These are phyloP conservation scores for Mugil cephalus DNA, from an alignment of 2,113 vertebrate species.

Conservation along the genomic window DNA sequence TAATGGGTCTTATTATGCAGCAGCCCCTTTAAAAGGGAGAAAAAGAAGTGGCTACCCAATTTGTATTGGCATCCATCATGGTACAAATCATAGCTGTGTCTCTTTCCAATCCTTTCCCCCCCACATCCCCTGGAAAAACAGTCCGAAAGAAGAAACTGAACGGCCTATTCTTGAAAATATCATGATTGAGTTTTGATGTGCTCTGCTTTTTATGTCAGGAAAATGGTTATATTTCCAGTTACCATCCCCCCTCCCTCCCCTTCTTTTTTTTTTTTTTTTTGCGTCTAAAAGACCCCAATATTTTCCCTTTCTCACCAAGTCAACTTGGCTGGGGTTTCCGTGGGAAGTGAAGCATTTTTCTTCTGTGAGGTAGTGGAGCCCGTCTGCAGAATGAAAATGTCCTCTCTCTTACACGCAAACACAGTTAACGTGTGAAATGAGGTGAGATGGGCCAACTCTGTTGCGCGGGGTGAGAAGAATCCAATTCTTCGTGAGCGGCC, in stretches of 20 bases:
- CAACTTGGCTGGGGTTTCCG: constrained; percentile 65
- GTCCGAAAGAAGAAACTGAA: constrained; percentile 25
- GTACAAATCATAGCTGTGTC: constrained; percentile 61
- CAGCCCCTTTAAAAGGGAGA: constrained; percentile 52
- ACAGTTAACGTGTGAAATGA: constrained; percentile 76
- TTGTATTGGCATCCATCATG: constrained; percentile 71
- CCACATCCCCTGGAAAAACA: constrained; percentile 58
- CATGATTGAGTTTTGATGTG: constrained; percentile 56
- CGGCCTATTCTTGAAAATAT: constrained; percentile 55
- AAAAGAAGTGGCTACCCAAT: constrained; percentile 54
- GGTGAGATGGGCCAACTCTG: constrained; percentile 60
- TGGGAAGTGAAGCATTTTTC: constrained; percentile 81
- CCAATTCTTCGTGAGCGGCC: constrained; percentile 49
- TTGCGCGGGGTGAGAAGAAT: constrained; percentile 57
- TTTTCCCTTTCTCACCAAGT: constrained; percentile 63
- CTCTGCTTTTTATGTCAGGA: constrained; percentile 63
- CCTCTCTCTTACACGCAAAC: constrained; percentile 58
- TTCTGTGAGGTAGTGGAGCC: constrained; percentile 81
- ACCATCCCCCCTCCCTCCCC: background rate
- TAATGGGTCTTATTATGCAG: constrained; percentile 54
- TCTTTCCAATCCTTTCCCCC: constrained; percentile 65
- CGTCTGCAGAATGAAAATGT: constrained; percentile 71
- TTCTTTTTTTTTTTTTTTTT: constrained; percentile 45
- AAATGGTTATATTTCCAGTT: constrained; percentile 69
- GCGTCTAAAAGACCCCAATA: constrained; percentile 75